Evolutionary conservation across 2,888 invertebrate genomes (phyloP).

Genomic region (Tachina fera): DNA sequence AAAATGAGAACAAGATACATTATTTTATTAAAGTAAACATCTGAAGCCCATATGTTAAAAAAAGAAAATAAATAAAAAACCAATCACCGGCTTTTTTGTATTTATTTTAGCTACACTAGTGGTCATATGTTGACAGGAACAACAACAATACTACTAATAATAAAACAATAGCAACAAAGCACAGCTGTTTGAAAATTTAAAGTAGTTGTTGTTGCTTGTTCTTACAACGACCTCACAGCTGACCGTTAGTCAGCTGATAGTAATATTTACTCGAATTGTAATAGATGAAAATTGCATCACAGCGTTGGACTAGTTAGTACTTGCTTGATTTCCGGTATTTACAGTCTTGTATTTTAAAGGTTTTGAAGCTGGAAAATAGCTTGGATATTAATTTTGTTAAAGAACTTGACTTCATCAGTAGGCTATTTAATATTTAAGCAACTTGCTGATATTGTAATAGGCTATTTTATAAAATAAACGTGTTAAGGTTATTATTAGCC

Average conservation of each 20-base stretch:
- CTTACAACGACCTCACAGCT: conserved; percentile 37
- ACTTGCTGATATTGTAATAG: conserved; percentile 19
- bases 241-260: not conserved
- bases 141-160: conserved; percentile 12
- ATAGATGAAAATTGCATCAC: conserved; percentile 31
- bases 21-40: conserved; percentile 3
- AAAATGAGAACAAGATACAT: not conserved
- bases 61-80: conserved; percentile 15
- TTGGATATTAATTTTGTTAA: not conserved
- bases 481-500: no score
- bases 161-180: conserved; percentile 45
- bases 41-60: conserved; percentile 51
- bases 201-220: conserved; percentile 6
- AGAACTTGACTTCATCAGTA: not conserved
- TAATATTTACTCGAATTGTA: conserved; percentile 62
- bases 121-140: conserved; percentile 43
- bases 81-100: conserved; percentile 55
- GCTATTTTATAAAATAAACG: not conserved
- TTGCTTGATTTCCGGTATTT: conserved; percentile 42
- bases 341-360: conserved; percentile 34
- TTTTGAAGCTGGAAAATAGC: no score
- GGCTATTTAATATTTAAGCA: not conserved
- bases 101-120: not conserved
- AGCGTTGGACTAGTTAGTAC: conserved; percentile 23
- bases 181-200: conserved; percentile 20